Conservation (phyloP, 1,140 invertebrate species). For the Mycetomoellerius zeteki region DNA sequence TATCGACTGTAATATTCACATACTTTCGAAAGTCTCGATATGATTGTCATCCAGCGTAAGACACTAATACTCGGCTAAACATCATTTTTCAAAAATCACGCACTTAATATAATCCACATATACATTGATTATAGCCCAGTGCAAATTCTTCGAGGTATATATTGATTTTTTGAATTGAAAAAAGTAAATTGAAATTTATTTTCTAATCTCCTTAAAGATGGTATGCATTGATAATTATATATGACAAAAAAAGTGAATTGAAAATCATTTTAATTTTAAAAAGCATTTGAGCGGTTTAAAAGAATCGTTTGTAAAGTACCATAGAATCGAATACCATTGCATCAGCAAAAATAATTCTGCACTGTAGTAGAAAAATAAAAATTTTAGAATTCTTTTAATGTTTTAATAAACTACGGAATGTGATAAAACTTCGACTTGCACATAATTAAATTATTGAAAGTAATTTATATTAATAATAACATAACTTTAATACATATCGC, state of each 20-base stretch:
- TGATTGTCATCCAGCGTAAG: constrained; percentile 58
- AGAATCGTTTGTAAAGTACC: not conserved
- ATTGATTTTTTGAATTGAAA: not conserved
- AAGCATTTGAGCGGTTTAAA: not conserved
- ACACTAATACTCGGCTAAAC: constrained; percentile 30
- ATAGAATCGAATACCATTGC: not conserved
- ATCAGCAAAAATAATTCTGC: constrained; percentile 16
- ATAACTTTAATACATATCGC: not conserved
- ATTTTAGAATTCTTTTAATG: not conserved
- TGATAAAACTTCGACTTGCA: not conserved
- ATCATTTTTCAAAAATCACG: not conserved
- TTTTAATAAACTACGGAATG: not conserved
- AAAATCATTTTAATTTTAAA: not conserved
- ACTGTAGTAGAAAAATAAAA: not conserved
- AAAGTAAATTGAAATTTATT: not conserved
- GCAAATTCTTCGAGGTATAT: constrained; percentile 12
- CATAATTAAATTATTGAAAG: not conserved
- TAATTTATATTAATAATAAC: constrained; percentile 1
- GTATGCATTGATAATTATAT: not conserved
- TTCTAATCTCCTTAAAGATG: not conserved
- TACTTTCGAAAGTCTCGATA: constrained; percentile 14
- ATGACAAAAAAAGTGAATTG: not conserved
- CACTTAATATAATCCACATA: not conserved
- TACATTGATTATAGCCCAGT: not conserved
- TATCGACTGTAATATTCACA: constrained; percentile 17